Evolutionary conservation across 2,888 invertebrate genomes (phyloP).

Genomic region (Rosalia funebris): DNA sequence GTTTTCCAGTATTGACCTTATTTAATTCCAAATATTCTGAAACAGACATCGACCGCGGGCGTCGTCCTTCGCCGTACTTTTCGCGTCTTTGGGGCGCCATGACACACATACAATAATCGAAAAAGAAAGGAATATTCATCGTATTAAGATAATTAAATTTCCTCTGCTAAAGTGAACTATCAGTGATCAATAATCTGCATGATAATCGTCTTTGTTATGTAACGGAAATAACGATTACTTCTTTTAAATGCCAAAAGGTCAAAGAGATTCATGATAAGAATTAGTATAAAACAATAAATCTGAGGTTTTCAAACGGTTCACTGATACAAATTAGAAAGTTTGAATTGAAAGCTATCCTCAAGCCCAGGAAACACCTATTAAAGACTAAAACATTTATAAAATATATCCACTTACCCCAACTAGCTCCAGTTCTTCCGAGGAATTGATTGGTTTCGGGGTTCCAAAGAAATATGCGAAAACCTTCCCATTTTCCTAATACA

Average conservation of each 20-base stretch:
- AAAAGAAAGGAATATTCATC: too few relatives aligned
- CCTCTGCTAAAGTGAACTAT: too few relatives aligned
- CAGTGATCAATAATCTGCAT: too few relatives aligned
- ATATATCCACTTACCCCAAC: conserved; percentile 86
- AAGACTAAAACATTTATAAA: background rate
- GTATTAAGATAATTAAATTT: too few relatives aligned
- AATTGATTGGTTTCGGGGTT: conserved; percentile 92
- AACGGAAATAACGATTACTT: too few relatives aligned
- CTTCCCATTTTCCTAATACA: conserved; percentile 86
- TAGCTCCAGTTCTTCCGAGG: conserved; percentile 89
- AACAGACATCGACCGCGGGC: conserved; percentile 48
- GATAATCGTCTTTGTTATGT: too few relatives aligned
- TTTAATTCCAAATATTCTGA: too few relatives aligned
- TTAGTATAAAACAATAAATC: too few relatives aligned
- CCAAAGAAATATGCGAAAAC: conserved; percentile 87
- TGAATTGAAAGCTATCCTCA: background rate
- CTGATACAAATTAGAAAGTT: background rate
- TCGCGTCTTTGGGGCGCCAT: conserved; percentile 33
- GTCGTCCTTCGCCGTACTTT: conserved; percentile 52
- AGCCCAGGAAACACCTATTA: too few relatives aligned
- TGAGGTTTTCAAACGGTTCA: too few relatives aligned
- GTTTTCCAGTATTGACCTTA: too few relatives aligned
- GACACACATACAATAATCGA: conserved; percentile 28
- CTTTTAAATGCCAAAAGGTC: conserved; percentile 31
- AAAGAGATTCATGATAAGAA: background rate